These are phyloP conservation scores for Synanthedon andrenaeformis DNA, from an alignment of 2,888 invertebrate species.

Conservation along the genomic window DNA sequence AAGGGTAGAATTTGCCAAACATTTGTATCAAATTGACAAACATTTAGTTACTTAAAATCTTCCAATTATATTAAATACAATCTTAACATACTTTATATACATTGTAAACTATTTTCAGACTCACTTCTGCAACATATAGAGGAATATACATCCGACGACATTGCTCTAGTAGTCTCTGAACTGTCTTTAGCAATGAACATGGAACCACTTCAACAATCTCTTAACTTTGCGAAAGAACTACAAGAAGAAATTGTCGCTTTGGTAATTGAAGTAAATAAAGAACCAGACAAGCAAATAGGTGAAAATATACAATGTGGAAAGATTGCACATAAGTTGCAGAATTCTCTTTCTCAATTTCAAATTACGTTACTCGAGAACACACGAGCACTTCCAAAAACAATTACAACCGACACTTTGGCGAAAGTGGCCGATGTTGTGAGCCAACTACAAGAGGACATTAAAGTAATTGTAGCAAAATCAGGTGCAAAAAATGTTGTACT, in stretches of 20 bases:
- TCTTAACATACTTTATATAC: background rate
- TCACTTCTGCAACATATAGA: constrained; percentile 19
- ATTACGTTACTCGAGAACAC: background rate
- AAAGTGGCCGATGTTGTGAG: too few relatives aligned
- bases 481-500: too few relatives aligned
- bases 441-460: too few relatives aligned
- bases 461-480: too few relatives aligned
- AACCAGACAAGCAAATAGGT: too few relatives aligned
- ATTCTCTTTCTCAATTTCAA: background rate
- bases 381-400: background rate
- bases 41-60: too few relatives aligned
- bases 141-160: constrained; percentile 17
- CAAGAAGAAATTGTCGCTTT: constrained; percentile 10
- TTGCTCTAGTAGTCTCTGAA: constrained; percentile 14
- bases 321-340: background rate
- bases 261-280: background rate
- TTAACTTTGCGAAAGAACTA: constrained; percentile 15
- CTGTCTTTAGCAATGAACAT: constrained; percentile 13
- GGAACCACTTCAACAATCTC: constrained; percentile 17
- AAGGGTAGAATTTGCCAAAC: too few relatives aligned
- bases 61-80: too few relatives aligned
- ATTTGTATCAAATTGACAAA: too few relatives aligned
- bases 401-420: background rate
- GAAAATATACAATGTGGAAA: too few relatives aligned
- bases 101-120: constrained; percentile 3